These are phyloP conservation scores for Ctenoplectra terminalis DNA, from an alignment of 1,140 invertebrate genomes.

Conservation along the genomic window DNA sequence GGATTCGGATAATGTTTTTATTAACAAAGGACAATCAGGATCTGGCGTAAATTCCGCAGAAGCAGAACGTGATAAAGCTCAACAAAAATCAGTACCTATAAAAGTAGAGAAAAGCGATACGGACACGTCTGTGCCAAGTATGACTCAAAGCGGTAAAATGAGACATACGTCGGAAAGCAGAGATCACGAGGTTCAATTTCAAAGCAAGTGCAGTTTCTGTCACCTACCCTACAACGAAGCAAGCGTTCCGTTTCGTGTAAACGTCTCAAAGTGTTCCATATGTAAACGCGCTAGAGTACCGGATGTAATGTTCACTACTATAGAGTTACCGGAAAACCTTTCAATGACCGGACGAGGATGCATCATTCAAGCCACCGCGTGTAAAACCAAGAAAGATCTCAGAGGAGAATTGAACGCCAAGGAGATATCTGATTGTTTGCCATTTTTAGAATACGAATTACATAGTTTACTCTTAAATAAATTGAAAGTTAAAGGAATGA, in stretches of 20 bases:
- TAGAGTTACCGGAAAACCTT: conserved; percentile 91
- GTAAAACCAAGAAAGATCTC: conserved; percentile 90
- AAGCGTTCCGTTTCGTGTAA: conserved; percentile 88
- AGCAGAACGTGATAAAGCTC: conserved; percentile 72
- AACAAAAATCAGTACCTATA: conserved; percentile 50
- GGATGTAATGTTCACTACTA: conserved; percentile 94
- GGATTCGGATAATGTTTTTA: conserved; percentile 70
- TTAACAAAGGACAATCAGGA: conserved; percentile 69
- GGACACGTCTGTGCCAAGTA: conserved; percentile 34
- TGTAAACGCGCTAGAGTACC: conserved; percentile 92
- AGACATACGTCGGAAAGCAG: conserved; percentile 77
- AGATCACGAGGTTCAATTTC: conserved; percentile 72
- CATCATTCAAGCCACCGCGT: conserved; percentile 91
- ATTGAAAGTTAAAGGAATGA: conserved; percentile 96
- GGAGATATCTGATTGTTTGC: conserved; percentile 95
- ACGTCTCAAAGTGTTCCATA: conserved; percentile 83
- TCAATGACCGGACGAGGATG: conserved; percentile 89
- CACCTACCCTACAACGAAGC: conserved; percentile 91
- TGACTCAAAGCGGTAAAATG: conserved; percentile 45
- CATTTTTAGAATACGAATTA: conserved; percentile 97
- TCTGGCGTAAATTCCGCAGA: conserved; percentile 70
- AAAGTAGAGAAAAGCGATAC: conserved; percentile 74
- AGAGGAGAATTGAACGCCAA: conserved; percentile 95
- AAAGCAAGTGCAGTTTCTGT: conserved; percentile 83
- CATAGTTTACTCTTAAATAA: conserved; percentile 96